Conservation (phyloP, 1,140 invertebrate genomes). For the Agrilus planipennis region DNA sequence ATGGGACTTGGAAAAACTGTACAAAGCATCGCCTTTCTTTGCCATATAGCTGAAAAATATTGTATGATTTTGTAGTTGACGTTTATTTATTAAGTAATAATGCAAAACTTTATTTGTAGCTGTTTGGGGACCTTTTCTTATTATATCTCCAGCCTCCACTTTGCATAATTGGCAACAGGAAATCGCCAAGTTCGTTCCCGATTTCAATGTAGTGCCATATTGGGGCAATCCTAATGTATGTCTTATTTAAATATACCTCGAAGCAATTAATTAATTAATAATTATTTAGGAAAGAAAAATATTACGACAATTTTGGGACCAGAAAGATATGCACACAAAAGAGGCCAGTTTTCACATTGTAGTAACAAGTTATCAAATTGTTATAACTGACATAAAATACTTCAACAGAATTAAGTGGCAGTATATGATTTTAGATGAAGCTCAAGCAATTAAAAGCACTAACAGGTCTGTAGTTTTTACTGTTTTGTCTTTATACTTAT, state of each 20-base stretch:
- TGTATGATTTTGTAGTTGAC: constrained; percentile 36
- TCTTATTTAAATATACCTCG: constrained; percentile 9
- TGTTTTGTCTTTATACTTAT: constrained; percentile 10
- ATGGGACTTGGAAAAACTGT: constrained; percentile 98
- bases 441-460: constrained; percentile 92
- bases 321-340: constrained; percentile 79
- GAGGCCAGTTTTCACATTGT: constrained; percentile 93
- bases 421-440: constrained; percentile 94
- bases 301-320: constrained; percentile 91
- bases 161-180: constrained; percentile 98
- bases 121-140: constrained; percentile 92
- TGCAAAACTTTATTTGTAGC: background rate
- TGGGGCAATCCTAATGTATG: constrained; percentile 66
- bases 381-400: constrained; percentile 91
- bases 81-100: constrained; percentile 1
- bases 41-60: constrained; percentile 82
- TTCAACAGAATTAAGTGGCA: constrained; percentile 96
- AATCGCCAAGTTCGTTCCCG: constrained; percentile 83
- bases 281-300: constrained; percentile 71
- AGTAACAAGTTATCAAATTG: constrained; percentile 92
- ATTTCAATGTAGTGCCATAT: constrained; percentile 88
- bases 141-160: constrained; percentile 92
- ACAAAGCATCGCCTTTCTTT: constrained; percentile 91
- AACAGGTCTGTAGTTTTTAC: constrained; percentile 41
- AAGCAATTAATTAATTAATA: constrained; percentile 7